A percentile compares a stretch with the other conserved stretches of the same genome.
Evolutionary conservation across 2,113 vertebrate species (phyloP).

Genomic region (Perca fluviatilis): DNA sequence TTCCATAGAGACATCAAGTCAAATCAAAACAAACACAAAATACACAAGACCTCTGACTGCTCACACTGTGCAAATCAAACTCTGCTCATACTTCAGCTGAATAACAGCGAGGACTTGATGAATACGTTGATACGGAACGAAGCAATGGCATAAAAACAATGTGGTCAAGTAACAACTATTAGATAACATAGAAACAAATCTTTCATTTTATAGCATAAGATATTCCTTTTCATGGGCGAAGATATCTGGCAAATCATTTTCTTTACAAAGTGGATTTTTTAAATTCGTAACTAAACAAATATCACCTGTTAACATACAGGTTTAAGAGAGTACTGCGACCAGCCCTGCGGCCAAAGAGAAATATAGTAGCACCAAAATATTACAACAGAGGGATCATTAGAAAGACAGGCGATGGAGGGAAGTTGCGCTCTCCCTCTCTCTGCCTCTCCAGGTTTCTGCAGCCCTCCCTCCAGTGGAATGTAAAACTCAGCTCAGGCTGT

Average conservation of each 20-base stretch:
- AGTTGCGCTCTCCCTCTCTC: constrained; percentile 19
- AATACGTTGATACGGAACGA: constrained; percentile 35
- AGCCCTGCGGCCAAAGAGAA: constrained; percentile 71
- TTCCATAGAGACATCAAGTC: constrained; percentile 50
- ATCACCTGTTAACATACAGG: constrained; percentile 55
- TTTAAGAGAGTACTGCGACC: constrained; percentile 52
- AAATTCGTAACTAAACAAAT: constrained; percentile 57
- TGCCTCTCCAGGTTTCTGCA: constrained; percentile 57
- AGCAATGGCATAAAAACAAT: constrained; percentile 54
- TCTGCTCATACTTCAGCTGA: constrained; percentile 63
- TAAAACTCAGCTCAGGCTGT: constrained; percentile 54
- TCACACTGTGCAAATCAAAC: constrained; percentile 75
- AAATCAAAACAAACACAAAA: constrained; percentile 52
- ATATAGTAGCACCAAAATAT: constrained; percentile 81
- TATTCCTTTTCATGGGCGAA: constrained; percentile 57
- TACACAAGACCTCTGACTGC: constrained; percentile 47
- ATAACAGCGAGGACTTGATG: constrained; percentile 51
- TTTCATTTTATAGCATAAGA: constrained; percentile 54
- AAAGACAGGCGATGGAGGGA: constrained; percentile 28
- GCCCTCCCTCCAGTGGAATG: constrained; percentile 79
- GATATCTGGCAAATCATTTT: constrained; percentile 34
- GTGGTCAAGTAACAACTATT: constrained; percentile 72
- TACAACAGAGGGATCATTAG: constrained; percentile 50
- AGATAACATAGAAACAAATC: constrained; percentile 53
- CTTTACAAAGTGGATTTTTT: constrained; percentile 56